A percentile compares a stretch with the other conserved stretches of the same genome.
These are phyloP conservation scores for Lycodopsis pacificus DNA, from an alignment of 2,797 vertebrate species.

Conservation along the genomic window DNA sequence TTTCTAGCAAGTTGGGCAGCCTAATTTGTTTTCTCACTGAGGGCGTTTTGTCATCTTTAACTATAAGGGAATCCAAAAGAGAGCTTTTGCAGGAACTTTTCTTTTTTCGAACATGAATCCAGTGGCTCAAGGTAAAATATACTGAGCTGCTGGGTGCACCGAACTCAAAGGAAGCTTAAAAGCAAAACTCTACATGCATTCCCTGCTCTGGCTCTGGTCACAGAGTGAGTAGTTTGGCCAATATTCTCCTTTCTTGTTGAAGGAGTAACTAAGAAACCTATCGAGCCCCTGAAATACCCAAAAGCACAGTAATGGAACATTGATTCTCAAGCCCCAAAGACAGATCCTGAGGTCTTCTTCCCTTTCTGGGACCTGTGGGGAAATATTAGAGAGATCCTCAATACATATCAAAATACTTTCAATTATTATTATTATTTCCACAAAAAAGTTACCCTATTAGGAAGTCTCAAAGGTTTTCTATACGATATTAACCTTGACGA, in stretches of 20 bases:
- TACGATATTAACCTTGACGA: neutral
- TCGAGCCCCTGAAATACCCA: neutral
- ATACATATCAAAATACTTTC: neutral
- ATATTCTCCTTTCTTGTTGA: neutral
- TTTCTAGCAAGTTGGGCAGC: no score
- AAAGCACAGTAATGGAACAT: neutral
- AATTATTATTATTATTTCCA: neutral
- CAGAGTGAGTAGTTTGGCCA: no score
- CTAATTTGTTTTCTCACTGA: no score
- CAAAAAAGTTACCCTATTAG: neutral
- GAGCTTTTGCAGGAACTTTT: no score
- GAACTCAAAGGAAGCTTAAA: neutral
- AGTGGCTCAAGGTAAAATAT: neutral
- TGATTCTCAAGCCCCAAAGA: neutral
- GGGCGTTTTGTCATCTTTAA: no score
- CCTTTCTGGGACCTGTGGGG: no score
- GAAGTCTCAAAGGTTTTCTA: neutral
- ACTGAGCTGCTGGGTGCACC: neutral
- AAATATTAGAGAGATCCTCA: no score
- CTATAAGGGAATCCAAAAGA: no score
- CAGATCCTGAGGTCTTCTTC: neutral
- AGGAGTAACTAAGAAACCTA: neutral
- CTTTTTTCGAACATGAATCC: no score
- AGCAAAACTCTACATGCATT: neutral
- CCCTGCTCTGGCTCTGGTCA: no score